Evolutionary conservation across 1,140 invertebrate genomes (phyloP).

Genomic region (Ceratosolen solmsi): DNA sequence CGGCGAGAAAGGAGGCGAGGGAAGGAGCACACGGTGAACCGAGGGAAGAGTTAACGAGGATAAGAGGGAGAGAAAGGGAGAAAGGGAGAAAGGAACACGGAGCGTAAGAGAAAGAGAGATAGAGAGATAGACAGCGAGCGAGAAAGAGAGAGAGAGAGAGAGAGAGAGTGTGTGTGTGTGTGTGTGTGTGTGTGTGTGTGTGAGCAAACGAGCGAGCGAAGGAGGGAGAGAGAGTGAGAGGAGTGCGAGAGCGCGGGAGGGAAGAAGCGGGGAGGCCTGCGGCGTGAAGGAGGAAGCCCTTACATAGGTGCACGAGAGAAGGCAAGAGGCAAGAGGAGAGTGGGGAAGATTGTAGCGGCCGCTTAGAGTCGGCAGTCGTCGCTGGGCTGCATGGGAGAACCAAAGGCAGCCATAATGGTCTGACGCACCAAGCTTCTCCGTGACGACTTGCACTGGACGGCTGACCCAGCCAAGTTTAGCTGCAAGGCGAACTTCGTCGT

Average conservation of each 20-base stretch:
- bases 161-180: no score
- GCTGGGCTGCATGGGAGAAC: constrained; percentile 8
- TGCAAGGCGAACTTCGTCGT: no score
- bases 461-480: no score
- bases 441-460: neutral
- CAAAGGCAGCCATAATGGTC: constrained; percentile 28
- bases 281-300: constrained; percentile 47
- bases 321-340: constrained; percentile 41
- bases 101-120: constrained; percentile 46
- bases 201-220: no score
- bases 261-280: constrained; percentile 36
- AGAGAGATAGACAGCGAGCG: no score
- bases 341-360: neutral
- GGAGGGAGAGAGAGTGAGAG: neutral
- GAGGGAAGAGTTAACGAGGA: constrained; percentile 50
- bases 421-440: neutral
- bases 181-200: no score
- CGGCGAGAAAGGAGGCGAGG: constrained; percentile 16
- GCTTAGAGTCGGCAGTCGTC: neutral
- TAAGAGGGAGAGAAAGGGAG: constrained; percentile 42
- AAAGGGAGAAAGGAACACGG: constrained; percentile 34
- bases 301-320: constrained; percentile 51
- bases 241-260: constrained; percentile 34
- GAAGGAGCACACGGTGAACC: neutral
- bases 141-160: no score